Evolutionary conservation across 2,797 vertebrate genomes (phyloP), one percentile per base, ranked within the genome.

Genomic region (Rousettus madagascariensis): DNA sequence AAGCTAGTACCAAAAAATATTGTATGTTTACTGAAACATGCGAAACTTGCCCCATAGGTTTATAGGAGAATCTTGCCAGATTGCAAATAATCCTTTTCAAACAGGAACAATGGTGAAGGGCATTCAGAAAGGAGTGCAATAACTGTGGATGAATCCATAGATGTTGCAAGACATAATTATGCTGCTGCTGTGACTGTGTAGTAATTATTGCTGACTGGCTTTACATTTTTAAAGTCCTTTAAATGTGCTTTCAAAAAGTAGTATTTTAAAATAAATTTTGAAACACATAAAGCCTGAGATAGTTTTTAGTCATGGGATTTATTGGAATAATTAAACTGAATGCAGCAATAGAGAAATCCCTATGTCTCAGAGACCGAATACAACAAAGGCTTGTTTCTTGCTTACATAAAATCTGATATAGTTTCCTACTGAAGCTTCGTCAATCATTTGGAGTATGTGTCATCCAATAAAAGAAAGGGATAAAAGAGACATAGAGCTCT

Each of bases 261-360:
- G 55, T 51, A 74, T 69, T 86, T 92, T 75, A 68, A 79, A 94
- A 89, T 86, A 69, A 82, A 59, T 38, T 80, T 74, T 57, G 57
- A 92, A 85, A 85, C 11, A 61, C 9, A 2, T 46, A 88, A 85
- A 30, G 26, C 28, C 74, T 82, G 51, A 69, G 43, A 90, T 71
- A 86, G 51, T 30, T 90, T 86, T 89, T 30, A 33, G 51, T 72
- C 80, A 38, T 13, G 38, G 38, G 26, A 22, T 82, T 82, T 49
- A 63, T 75, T 77, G 55, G 28, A 57, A 86, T 86, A 77, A 95
- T 82, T 75, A 90, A 94, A 86, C 80, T 79, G 88, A 85, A 38
- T 65, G 26, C 28, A 43, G 61, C 59, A 74, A 72, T 22, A 80
- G 38, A 69, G 26, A 90, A 74, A 86, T 71, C 36, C 38, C 24